Evolutionary conservation across 2,797 vertebrate species (phyloP).

Genomic region (Bradypus variegatus): DNA sequence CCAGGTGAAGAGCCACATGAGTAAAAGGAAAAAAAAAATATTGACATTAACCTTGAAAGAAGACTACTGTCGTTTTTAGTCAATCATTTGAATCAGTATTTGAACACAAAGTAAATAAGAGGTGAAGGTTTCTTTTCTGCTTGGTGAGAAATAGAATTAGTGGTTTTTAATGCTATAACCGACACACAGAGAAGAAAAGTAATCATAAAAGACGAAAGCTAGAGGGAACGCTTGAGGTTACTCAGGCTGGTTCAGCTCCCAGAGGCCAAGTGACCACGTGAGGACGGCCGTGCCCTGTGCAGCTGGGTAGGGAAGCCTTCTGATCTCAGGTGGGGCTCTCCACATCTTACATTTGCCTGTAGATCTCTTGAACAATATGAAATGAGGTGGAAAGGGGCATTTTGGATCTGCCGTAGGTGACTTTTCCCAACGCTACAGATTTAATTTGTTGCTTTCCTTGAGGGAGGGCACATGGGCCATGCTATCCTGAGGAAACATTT

Average conservation of each 20-base stretch:
- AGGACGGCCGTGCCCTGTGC: rapidly evolving
- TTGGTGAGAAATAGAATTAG: background rate
- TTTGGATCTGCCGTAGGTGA: background rate
- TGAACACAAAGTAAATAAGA: conserved; percentile 24
- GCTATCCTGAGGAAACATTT: background rate
- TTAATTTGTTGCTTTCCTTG: background rate
- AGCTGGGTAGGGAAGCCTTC: background rate
- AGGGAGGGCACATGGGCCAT: background rate
- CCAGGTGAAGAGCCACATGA: conserved; percentile 33
- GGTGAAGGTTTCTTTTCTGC: background rate
- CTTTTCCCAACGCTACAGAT: background rate
- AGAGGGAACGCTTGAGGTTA: background rate
- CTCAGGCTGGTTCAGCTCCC: background rate
- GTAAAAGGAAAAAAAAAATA: conserved; percentile 13
- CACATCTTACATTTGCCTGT: background rate
- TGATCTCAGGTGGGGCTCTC: background rate
- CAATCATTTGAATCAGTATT: conserved; percentile 35
- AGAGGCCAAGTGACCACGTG: background rate
- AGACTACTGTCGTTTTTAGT: conserved; percentile 16
- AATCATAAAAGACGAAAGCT: background rate
- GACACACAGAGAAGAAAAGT: background rate
- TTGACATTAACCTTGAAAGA: conserved; percentile 52
- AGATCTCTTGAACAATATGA: background rate
- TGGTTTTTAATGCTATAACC: background rate
- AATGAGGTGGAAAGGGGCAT: background rate